Evolutionary conservation across 64 coral and sea anemone species (phyloP).

Genomic region (Stichodactyla mertensii): DNA sequence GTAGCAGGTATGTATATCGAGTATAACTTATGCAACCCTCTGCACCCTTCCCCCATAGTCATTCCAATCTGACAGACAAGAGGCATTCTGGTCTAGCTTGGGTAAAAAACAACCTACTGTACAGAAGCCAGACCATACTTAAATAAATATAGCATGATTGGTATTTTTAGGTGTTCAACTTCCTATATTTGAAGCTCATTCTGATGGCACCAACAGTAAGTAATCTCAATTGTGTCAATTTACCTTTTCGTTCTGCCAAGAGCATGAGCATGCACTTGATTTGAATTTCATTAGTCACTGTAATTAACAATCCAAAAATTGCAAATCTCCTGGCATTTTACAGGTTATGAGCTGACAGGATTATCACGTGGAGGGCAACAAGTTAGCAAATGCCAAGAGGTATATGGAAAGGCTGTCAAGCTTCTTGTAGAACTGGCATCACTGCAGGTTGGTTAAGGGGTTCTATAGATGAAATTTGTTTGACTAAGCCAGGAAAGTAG

Average conservation of each 20-base stretch:
- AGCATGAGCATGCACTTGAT: too few relatives aligned
- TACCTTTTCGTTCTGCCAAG: too few relatives aligned
- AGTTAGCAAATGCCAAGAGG: constrained; percentile 90
- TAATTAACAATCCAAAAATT: not conserved
- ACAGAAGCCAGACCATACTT: too few relatives aligned
- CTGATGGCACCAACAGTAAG: constrained; percentile 97
- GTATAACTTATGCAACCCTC: not conserved
- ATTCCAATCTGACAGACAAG: too few relatives aligned
- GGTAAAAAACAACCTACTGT: too few relatives aligned
- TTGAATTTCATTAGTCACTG: too few relatives aligned
- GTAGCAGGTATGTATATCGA: constrained; percentile 63
- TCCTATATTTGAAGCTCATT: constrained; percentile 87
- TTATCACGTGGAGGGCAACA: constrained; percentile 95
- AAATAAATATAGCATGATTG: not conserved
- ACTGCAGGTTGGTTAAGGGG: constrained; percentile 53
- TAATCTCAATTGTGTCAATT: not conserved
- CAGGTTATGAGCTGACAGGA: constrained; percentile 97
- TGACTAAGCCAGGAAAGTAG: too few relatives aligned
- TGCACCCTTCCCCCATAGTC: not conserved
- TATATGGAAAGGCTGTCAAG: constrained; percentile 97
- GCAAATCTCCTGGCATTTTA: not conserved
- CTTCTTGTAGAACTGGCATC: constrained; percentile 94
- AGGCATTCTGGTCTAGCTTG: too few relatives aligned
- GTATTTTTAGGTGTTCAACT: constrained; percentile 67
- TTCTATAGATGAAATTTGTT: not conserved